phyloP scores from a whole-genome alignment of 2,113 vertebrate species.

The Gasterosteus nipponicus region DNA sequence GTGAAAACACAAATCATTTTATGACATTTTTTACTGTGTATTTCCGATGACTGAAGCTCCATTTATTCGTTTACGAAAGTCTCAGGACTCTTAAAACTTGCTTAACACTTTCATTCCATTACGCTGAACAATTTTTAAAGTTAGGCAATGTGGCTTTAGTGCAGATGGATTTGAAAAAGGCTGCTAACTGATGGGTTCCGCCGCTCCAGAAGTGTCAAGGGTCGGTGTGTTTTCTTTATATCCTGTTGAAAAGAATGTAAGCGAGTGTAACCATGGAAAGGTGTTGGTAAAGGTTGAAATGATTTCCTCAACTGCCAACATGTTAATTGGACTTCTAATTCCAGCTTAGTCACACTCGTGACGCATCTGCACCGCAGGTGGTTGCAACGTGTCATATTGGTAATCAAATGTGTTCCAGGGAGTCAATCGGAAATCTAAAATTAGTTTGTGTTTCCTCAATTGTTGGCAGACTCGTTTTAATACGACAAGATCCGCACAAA shows the following conservation, averaged over 20 bases:
- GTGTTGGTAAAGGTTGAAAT: background rate
- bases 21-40: background rate
- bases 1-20: background rate
- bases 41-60: background rate
- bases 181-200: background rate
- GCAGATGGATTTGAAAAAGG: background rate
- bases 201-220: background rate
- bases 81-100: background rate
- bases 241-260: background rate
- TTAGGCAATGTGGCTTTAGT: background rate
- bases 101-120: background rate
- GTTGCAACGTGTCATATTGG: too few species aligned
- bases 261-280: background rate
- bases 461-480: background rate
- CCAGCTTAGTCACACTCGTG: background rate
- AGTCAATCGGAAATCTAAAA: background rate
- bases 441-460: background rate
- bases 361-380: background rate
- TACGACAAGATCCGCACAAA: conserved; percentile 21
- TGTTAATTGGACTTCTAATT: background rate
- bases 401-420: too few species aligned
- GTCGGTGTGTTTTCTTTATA: background rate
- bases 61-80: background rate
- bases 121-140: background rate
- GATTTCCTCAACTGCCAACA: background rate